Evolutionary conservation across 2,888 invertebrate species (phyloP), one percentile per base, ranked within the genome.

Genomic region (Agrotis exclamationis): DNA sequence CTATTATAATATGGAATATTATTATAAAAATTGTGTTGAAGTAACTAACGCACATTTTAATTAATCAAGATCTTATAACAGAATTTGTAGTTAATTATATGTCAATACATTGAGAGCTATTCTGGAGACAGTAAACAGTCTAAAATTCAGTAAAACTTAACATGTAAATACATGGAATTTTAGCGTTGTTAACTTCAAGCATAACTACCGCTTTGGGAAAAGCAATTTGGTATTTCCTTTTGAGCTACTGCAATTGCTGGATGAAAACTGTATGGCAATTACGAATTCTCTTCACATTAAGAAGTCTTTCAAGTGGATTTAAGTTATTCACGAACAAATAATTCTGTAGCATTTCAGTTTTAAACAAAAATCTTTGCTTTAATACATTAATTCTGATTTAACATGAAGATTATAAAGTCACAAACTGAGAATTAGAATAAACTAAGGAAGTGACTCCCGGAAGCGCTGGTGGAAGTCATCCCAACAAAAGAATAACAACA

Each of bases 261-360:
- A 39, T 53, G 62, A 33, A 53, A 73, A 48, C 24, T 48, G 47
- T 56, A 22, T 47, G 4, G 59, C 28, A 63, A 73, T 73, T 78
- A 63, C 28, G 44, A 78, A 78, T 78, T 72, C 47, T 13, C 39
- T 76, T 64, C 28, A 57, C 65, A 59, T 59, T 47, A 59, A 39
- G 9, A 51, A 48, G 51, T 51, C 22, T 58, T 60, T 50, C 13
- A 51, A 64, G n/a, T 24, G 39, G 62, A 62, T 70, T 57, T 16
- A 44, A 62, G 22, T 48, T 51, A 18, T 33, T 70, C 28, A 60
- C 24, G 20, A 50, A 39, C 6, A 47, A 51, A 74, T 66, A 58
- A 73, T 63, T 48, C 20, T 20, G 24, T 28, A 22, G 6, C 33
- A n/a, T 63, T 50, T 50, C 22, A 3, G 33, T 4, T 50, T 45